Conservation (phyloP, 2,113 vertebrate species). For the Burhinus oedicnemus region DNA sequence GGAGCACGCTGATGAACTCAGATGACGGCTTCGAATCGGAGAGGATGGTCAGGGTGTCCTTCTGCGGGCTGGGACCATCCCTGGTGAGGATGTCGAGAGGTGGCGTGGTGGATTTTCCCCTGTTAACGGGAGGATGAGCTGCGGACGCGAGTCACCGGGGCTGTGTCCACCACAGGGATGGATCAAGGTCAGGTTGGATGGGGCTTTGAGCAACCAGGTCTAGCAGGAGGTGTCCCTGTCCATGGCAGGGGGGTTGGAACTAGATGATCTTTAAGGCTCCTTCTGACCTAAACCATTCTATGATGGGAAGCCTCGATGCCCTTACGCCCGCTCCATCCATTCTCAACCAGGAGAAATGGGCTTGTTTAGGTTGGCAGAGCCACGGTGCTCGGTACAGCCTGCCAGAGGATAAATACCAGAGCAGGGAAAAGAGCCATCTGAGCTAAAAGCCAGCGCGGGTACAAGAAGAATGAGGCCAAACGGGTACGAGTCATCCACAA, state of each 20-base stretch:
- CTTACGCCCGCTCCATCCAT: background rate
- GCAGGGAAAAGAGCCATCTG: conserved; percentile 33
- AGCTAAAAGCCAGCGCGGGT: conserved; percentile 1
- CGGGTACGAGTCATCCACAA: conserved; percentile 34
- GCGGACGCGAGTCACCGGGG: accelerated
- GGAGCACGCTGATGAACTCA: background rate
- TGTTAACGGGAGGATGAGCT: background rate
- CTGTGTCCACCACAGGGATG: background rate
- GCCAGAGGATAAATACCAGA: conserved; percentile 29
- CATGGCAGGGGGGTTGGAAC: background rate
- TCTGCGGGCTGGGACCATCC: background rate
- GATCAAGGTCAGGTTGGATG: background rate
- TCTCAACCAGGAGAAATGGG: background rate
- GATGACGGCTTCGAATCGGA: background rate
- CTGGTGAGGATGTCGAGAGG: background rate
- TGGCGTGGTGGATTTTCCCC: background rate
- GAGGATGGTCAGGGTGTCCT: background rate
- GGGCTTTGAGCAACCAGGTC: background rate
- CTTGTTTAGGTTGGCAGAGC: conserved; percentile 36
- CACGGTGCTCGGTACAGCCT: accelerated
- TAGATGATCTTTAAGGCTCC: background rate
- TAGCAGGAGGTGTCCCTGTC: background rate
- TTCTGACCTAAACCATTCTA: background rate
- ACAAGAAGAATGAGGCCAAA: conserved; percentile 57
- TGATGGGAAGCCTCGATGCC: background rate